Conservation (phyloP, 2,797 vertebrate species). For the Coranthus polyacanthus region DNA sequence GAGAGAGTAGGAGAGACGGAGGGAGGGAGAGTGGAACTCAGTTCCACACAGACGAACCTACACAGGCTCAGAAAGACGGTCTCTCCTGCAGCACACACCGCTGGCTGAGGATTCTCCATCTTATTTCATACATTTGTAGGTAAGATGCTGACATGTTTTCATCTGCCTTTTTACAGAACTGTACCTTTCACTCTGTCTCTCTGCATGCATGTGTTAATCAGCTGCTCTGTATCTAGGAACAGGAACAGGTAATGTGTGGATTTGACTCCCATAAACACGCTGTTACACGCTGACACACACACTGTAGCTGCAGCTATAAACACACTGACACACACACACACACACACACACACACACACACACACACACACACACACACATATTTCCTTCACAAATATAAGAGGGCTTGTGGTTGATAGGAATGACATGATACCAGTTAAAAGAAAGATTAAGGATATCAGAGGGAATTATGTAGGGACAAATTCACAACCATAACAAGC, state of each 20-base stretch:
- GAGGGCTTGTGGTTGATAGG: constrained; percentile 4
- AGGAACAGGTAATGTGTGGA: constrained; percentile 17
- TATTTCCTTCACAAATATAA: constrained; percentile 18
- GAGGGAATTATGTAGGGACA: constrained; percentile 18
- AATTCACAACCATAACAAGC: constrained; percentile 12
- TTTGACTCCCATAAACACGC: constrained; percentile 44
- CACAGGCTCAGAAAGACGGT: constrained; percentile 60
- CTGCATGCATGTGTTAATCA: constrained; percentile 35
- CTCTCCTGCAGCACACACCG: constrained; percentile 60
- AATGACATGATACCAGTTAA: constrained; percentile 10
- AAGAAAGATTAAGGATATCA: constrained; percentile 13
- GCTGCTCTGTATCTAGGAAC: constrained; percentile 33
- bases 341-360: constrained; percentile 33
- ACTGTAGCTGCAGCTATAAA: constrained; percentile 45
- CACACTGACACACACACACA: constrained; percentile 28
- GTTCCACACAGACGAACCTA: constrained; percentile 64
- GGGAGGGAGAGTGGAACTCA: constrained; percentile 68
- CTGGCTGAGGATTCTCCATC: constrained; percentile 74
- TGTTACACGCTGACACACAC: constrained; percentile 31
- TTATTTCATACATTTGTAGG: constrained; percentile 67
- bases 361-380: constrained; percentile 18
- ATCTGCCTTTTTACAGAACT: constrained; percentile 8
- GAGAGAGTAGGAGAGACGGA: constrained; percentile 48
- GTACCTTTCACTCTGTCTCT: constrained; percentile 8
- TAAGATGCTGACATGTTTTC: constrained; percentile 68